A percentile compares a stretch with the other conserved stretches of the same genome.
phyloP scores from a whole-genome alignment of 2,113 vertebrate genomes.

The Sapajus apella region DNA sequence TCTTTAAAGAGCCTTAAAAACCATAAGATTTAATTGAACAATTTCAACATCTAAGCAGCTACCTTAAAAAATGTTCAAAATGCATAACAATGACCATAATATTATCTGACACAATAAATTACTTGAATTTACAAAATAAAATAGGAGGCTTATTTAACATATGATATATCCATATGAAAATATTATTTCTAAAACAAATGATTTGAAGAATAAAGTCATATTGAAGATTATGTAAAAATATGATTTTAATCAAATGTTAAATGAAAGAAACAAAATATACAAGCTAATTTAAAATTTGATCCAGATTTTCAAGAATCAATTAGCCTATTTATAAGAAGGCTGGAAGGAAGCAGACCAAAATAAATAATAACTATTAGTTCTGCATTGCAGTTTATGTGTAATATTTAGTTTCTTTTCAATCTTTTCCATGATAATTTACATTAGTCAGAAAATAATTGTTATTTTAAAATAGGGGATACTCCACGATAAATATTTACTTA shows the following conservation, averaged over 20 bases:
- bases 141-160: background rate
- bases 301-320: background rate
- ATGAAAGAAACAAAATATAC: conserved; percentile 57
- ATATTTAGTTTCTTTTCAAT: background rate
- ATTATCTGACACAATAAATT: background rate
- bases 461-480: background rate
- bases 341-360: background rate
- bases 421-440: background rate
- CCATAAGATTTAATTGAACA: conserved; percentile 40
- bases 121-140: background rate
- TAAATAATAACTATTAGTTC: background rate
- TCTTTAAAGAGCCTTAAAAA: conserved; percentile 32
- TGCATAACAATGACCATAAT: background rate
- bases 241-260: background rate
- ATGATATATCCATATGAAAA: conserved; percentile 33
- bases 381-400: background rate
- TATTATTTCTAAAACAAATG: background rate
- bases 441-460: background rate
- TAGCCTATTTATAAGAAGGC: background rate
- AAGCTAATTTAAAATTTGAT: conserved; percentile 19
- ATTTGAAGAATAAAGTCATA: background rate
- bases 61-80: background rate
- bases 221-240: background rate
- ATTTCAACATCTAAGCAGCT: background rate
- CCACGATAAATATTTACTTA: background rate